Percentiles rank a stretch among this genome's conserved stretches.
Evolutionary conservation across 2,888 invertebrate genomes (phyloP).

Genomic region (Palloptera scutellata): DNA sequence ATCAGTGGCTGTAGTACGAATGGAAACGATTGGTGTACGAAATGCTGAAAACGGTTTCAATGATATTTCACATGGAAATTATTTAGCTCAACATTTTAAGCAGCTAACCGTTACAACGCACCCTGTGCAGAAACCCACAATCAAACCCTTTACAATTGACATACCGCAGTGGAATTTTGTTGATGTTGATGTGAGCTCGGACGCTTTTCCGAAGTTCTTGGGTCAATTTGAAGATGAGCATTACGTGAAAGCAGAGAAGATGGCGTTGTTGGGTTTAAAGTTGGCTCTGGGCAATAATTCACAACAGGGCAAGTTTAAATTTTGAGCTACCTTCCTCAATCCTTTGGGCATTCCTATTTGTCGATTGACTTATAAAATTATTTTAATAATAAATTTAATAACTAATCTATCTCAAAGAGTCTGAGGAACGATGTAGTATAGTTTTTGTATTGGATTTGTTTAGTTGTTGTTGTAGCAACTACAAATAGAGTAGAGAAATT

Average conservation of each 20-base stretch:
- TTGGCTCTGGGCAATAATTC: slow-evolving; percentile 40
- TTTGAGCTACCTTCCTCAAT: slow-evolving; percentile 24
- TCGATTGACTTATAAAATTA: no score
- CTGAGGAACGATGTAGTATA: no score
- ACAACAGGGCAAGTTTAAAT: slow-evolving; percentile 35
- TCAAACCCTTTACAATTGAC: slow-evolving; percentile 30
- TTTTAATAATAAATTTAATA: no score
- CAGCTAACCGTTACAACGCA: slow-evolving; percentile 18
- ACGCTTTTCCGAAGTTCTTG: slow-evolving; percentile 43
- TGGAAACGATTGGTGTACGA: not conserved
- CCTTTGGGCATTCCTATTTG: not conserved
- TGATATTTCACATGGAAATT: slow-evolving; percentile 34
- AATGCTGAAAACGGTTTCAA: slow-evolving; percentile 17
- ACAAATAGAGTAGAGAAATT: no score
- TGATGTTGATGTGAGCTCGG: slow-evolving; percentile 31
- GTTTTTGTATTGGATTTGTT: no score
- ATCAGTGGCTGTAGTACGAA: slow-evolving; percentile 34
- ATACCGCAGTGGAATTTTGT: slow-evolving; percentile 45
- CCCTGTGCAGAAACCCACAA: not conserved
- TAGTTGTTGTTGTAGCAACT: no score
- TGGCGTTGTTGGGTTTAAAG: slow-evolving; percentile 42
- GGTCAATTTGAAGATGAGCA: slow-evolving; percentile 46
- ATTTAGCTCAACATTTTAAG: slow-evolving; percentile 37
- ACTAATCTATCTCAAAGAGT: no score
- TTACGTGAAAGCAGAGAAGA: slow-evolving; percentile 43